Percentiles rank a stretch among this genome's conserved stretches.
Conservation (phyloP, 2,888 invertebrate genomes). For the Plutella xylostella region DNA sequence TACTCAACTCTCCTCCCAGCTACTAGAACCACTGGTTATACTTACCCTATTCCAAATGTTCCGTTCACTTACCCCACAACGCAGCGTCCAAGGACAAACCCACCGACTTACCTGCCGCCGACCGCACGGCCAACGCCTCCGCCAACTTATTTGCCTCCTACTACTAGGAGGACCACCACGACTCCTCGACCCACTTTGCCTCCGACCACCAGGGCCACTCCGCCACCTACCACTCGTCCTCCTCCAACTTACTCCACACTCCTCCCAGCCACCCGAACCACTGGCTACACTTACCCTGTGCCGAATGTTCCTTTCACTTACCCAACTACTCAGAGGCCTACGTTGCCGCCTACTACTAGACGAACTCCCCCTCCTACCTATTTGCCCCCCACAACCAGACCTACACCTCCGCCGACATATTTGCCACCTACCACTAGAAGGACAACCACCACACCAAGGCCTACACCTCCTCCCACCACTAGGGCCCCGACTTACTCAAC, state of each 20-base stretch:
- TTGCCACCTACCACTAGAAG: constrained; percentile 17
- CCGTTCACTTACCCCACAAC: constrained; percentile 29
- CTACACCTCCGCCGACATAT: constrained; percentile 16
- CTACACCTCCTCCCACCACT: constrained; percentile 20
- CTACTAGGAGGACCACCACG: constrained; percentile 4
- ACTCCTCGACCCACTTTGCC: constrained; percentile 1
- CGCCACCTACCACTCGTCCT: constrained; percentile 9
- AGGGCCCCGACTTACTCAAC: constrained; percentile 25
- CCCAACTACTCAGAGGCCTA: constrained; percentile 25
- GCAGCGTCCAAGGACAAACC: constrained; percentile 15
- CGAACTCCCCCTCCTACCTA: constrained; percentile 1
- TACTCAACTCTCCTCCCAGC: constrained; percentile 6
- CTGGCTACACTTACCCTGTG: constrained; percentile 12
- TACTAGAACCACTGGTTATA: constrained; percentile 9
- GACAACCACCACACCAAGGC: constrained; percentile 19
- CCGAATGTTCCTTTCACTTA: constrained; percentile 33
- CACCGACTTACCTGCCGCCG: constrained; percentile 16
- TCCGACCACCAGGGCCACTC: no score
- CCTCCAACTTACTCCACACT: constrained; percentile 7
- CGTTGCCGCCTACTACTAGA: not conserved
- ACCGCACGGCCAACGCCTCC: constrained; percentile 7
- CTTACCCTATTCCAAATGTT: constrained; percentile 23
- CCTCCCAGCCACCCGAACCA: constrained; percentile 8
- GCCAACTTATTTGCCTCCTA: constrained; percentile 13
- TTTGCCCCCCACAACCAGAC: constrained; percentile 17